phyloP scores from a whole-genome alignment of 2,797 vertebrate species.

The Diplodus puntazzo region DNA sequence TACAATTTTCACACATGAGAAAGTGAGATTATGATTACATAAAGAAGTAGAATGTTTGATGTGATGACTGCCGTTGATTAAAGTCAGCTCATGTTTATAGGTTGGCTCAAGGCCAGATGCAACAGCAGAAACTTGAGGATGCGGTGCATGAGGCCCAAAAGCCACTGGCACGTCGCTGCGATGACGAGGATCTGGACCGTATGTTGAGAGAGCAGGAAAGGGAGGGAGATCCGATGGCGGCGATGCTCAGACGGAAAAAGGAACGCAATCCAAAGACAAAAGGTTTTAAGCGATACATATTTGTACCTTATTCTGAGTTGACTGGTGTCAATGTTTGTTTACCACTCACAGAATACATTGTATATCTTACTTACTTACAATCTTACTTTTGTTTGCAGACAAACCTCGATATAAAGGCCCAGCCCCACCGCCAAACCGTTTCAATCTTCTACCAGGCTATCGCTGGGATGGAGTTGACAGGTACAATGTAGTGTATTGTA shows the following conservation, averaged over 20 bases:
- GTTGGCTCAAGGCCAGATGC: slow-evolving; percentile 90
- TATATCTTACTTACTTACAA: too few relatives aligned
- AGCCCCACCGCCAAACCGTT: slow-evolving; percentile 94
- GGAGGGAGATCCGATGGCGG: slow-evolving; percentile 97
- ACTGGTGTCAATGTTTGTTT: background rate
- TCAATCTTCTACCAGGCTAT: slow-evolving; percentile 94
- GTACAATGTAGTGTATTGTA: slow-evolving; percentile 71
- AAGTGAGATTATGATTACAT: background rate
- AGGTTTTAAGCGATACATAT: slow-evolving; percentile 68
- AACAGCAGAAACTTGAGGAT: slow-evolving; percentile 92
- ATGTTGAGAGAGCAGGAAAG: slow-evolving; percentile 95
- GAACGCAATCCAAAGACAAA: slow-evolving; percentile 86
- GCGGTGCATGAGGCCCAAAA: slow-evolving; percentile 93
- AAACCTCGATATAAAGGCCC: slow-evolving; percentile 93
- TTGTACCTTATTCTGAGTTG: background rate
- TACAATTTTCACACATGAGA: background rate
- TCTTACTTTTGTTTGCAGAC: slow-evolving; percentile 75
- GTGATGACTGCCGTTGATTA: background rate
- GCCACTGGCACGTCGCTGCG: slow-evolving; percentile 92
- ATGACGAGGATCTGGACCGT: slow-evolving; percentile 94
- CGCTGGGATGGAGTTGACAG: slow-evolving; percentile 98
- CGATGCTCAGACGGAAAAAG: slow-evolving; percentile 90
- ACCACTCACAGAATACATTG: background rate
- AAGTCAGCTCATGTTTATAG: slow-evolving; percentile 75
- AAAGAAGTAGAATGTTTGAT: background rate